Conservation (phyloP, 1,140 invertebrate genomes). For the Anastrepha ludens region DNA sequence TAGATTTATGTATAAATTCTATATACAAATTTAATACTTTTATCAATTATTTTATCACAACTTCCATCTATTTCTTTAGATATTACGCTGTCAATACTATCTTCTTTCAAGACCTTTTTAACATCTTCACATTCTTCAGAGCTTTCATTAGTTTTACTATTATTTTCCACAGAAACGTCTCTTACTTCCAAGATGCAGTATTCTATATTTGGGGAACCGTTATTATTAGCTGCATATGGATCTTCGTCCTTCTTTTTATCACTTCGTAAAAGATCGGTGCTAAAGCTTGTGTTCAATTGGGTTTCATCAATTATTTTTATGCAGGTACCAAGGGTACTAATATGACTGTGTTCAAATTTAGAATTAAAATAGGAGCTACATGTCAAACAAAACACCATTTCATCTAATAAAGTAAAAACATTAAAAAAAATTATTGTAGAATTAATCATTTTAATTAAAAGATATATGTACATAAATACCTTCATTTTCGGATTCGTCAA, state of each 20-base stretch:
- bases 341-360: neutral
- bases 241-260: neutral
- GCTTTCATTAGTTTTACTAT: neutral
- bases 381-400: neutral
- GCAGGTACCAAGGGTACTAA: neutral
- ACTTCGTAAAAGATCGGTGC: neutral
- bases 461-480: neutral
- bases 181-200: neutral
- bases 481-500: neutral
- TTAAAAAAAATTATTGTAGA: no score
- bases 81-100: neutral
- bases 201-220: neutral
- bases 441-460: no score
- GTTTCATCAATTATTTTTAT: neutral
- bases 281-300: neutral
- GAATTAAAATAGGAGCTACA: neutral
- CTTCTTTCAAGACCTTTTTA: neutral
- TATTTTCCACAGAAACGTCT: neutral
- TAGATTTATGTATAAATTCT: neutral
- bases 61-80: no score
- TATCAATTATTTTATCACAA: neutral
- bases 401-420: no score
- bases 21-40: neutral
- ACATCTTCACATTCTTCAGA: neutral
- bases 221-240: neutral